phyloP scores from a whole-genome alignment of 2,888 invertebrate species.

The Siphlonurus alternatus region DNA sequence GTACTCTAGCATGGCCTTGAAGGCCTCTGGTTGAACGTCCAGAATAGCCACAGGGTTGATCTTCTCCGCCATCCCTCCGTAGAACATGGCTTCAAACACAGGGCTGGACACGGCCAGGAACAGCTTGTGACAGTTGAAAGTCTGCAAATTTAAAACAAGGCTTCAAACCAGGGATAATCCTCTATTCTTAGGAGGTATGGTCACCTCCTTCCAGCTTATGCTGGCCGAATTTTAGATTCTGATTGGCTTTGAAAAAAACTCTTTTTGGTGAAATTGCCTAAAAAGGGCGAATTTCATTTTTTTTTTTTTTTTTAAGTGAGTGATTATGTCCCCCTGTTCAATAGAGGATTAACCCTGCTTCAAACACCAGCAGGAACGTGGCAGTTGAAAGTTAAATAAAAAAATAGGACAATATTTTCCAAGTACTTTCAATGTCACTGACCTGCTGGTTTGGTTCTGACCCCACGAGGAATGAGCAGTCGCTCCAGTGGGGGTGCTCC shows the following conservation, averaged over 20 bases:
- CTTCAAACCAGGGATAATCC: background rate
- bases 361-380: too few relatives aligned
- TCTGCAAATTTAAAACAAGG: conserved; percentile 24
- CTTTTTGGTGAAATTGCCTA: too few relatives aligned
- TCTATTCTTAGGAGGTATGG: too few relatives aligned
- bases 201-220: background rate
- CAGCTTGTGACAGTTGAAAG: conserved; percentile 58
- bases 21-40: conserved; percentile 75
- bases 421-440: too few relatives aligned
- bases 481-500: conserved; percentile 68
- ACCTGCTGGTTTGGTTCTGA: conserved; percentile 49
- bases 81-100: conserved; percentile 80
- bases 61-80: conserved; percentile 64
- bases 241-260: too few relatives aligned
- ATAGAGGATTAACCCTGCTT: too few relatives aligned
- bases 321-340: too few relatives aligned
- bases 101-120: conserved; percentile 75
- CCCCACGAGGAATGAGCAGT: conserved; percentile 68
- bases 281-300: too few relatives aligned
- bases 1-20: conserved; percentile 61
- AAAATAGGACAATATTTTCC: too few relatives aligned
- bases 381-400: too few relatives aligned
- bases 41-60: conserved; percentile 58
- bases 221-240: too few relatives aligned
- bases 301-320: too few relatives aligned